phyloP scores from a whole-genome alignment of 2,888 invertebrate species.

The Chrysodeixis includens region DNA sequence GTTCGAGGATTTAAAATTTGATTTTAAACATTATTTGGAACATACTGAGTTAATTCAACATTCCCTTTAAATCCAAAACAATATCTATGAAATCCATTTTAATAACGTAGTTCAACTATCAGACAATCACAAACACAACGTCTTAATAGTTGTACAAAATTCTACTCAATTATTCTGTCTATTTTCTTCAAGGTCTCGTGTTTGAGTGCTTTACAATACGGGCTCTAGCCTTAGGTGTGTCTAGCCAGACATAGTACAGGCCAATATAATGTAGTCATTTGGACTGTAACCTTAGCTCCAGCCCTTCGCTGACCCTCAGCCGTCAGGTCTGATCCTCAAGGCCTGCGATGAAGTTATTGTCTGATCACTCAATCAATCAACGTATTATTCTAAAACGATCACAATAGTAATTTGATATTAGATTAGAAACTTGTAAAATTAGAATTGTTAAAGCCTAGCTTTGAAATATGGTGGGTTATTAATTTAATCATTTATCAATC shows the following conservation, averaged over 20 bases:
- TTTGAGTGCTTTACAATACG: neutral
- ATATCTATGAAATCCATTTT: neutral
- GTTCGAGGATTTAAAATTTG: too few relatives aligned
- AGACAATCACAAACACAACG: neutral
- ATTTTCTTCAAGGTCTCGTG: neutral
- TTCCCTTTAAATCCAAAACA: neutral
- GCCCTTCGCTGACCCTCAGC: neutral
- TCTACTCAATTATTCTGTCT: neutral
- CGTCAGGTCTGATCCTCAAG: neutral
- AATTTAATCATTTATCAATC: too few relatives aligned
- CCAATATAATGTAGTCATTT: neutral
- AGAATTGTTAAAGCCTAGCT: neutral
- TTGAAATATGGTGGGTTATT: neutral
- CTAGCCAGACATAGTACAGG: neutral
- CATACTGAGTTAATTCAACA: too few relatives aligned
- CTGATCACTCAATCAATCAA: constrained; percentile 1
- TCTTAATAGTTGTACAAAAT: neutral
- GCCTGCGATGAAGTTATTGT: neutral
- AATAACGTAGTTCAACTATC: neutral
- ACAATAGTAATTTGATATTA: constrained; percentile 5
- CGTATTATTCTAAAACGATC: neutral
- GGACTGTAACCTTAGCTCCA: neutral
- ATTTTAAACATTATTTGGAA: too few relatives aligned
- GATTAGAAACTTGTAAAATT: neutral
- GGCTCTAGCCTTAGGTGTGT: neutral